Conservation (phyloP, 2,888 invertebrate genomes). For the Habroteleia sp. region DNA sequence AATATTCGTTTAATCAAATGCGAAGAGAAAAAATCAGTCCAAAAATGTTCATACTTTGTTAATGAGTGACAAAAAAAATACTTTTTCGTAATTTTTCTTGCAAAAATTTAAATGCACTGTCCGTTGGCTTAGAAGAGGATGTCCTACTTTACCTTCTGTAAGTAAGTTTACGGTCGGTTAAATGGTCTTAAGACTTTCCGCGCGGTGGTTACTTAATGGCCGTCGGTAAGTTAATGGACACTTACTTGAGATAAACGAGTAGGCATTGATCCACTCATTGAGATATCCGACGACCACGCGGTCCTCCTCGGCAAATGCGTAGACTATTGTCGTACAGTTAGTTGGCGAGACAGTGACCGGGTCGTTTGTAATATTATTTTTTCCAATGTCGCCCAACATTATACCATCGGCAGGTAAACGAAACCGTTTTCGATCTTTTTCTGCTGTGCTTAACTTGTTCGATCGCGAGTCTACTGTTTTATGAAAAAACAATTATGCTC, state of each 20-base stretch:
- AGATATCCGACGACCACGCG: slow-evolving; percentile 84
- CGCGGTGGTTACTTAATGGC: slow-evolving; percentile 37
- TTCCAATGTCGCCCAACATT: slow-evolving; percentile 71
- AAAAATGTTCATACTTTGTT: slow-evolving; percentile 30
- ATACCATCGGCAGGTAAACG: slow-evolving; percentile 71
- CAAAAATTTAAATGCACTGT: slow-evolving; percentile 10
- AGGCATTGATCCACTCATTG: slow-evolving; percentile 87
- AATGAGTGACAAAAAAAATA: slow-evolving; percentile 15
- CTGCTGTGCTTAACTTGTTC: slow-evolving; percentile 72
- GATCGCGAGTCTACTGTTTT: slow-evolving; percentile 74
- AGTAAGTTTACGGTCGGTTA: slow-evolving; percentile 40
- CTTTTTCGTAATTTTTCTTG: not conserved
- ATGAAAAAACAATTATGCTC: slow-evolving; percentile 57
- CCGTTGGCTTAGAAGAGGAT: not conserved
- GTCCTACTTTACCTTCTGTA: slow-evolving; percentile 48
- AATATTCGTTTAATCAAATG: slow-evolving; percentile 34
- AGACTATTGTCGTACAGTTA: slow-evolving; percentile 83
- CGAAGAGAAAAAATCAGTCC: slow-evolving; percentile 6
- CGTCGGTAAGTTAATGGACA: slow-evolving; percentile 72
- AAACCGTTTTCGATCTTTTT: slow-evolving; percentile 70
- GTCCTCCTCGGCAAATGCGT: slow-evolving; percentile 81
- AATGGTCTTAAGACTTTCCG: slow-evolving; percentile 27
- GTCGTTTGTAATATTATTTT: slow-evolving; percentile 68
- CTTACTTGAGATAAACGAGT: slow-evolving; percentile 87
- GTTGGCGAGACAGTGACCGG: slow-evolving; percentile 69